Conservation (phyloP, 1,140 invertebrate species). For the Drosophila pruinosa region DNA sequence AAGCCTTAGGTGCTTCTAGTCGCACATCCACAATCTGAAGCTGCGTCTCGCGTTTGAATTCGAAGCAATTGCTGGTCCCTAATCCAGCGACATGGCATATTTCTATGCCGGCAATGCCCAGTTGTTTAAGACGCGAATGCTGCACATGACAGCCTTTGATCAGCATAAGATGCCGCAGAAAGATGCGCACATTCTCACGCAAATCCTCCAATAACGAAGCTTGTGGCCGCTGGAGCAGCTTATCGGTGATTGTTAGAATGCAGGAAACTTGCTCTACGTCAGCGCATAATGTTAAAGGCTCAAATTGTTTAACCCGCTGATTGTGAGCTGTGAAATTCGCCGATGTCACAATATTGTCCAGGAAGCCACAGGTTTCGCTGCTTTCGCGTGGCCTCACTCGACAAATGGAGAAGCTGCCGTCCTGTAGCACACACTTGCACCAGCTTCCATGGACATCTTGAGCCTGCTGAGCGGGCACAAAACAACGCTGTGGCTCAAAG, state of each 20-base stretch:
- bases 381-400: slow-evolving; percentile 34
- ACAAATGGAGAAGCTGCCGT: slow-evolving; percentile 48
- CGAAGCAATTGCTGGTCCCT: slow-evolving; percentile 30
- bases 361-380: slow-evolving; percentile 56
- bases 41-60: slow-evolving; percentile 8
- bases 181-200: slow-evolving; percentile 33
- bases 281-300: not conserved
- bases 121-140: slow-evolving; percentile 7
- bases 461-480: slow-evolving; percentile 11
- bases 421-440: slow-evolving; percentile 49
- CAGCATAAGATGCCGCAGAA: slow-evolving; percentile 44
- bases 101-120: slow-evolving; percentile 56
- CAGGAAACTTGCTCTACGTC: slow-evolving; percentile 20
- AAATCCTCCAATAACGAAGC: slow-evolving; percentile 33
- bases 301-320: slow-evolving; percentile 18
- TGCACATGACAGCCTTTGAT: slow-evolving; percentile 42
- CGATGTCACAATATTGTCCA: slow-evolving; percentile 57
- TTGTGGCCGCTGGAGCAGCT: slow-evolving; percentile 21
- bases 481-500: slow-evolving; percentile 37
- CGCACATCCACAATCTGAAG: slow-evolving; percentile 50
- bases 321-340: not conserved
- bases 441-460: slow-evolving; percentile 7
- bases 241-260: slow-evolving; percentile 36
- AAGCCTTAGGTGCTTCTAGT: not conserved
- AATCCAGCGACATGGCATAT: slow-evolving; percentile 21